Base-by-base conservation (phyloP, 2,797 vertebrate species). In the Mycteria americana region DNA sequence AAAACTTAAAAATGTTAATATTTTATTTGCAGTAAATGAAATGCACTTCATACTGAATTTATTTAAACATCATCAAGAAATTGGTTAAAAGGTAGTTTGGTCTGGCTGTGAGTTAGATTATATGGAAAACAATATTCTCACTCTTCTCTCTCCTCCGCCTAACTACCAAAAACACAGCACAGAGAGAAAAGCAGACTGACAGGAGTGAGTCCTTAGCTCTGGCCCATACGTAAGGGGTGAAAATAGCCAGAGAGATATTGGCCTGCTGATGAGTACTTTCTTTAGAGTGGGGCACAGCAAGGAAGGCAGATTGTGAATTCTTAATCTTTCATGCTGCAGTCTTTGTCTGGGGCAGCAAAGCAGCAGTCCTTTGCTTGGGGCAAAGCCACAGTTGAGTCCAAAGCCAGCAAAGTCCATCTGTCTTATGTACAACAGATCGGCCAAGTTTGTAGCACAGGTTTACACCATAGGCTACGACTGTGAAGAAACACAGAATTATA, bases 321-420 rank as follows among this genome's bases (percentile, higher is more conserved):
- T 73, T 73, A 67, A 41, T 48, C 60, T 82, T 85, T 59, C 0
- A 1, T 51, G 43, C 11, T 39, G 10, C 27, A 37, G 43, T 33
- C 53, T 69, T 64, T 89, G n/a, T 91, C 53, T 67, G 31, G 37
- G 53, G 18, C 21, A 96, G 33, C 56, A 91, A 41, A 74, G 37
- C 60, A 85, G 63, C 68, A 59, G 24, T 7, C 85, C 59, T 62
- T 85, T 50, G 35, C 95, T 62, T 91, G 81, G 68, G 88, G 93
- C 68, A 91, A 90, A 87, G 87, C 91, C 87, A 65, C 62, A 57
- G 45, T 3, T 33, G 69, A 72, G 30, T 77, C 24, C 50, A 88
- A 80, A 94, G 81, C 89, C 89, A 93, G 51, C 13, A 80, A 85
- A 85, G 72, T 85, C 96, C 92, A 96, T 94, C 94, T 96, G 92